These are phyloP conservation scores for Euglossa dilemma DNA, from an alignment of 1,140 invertebrate species.

Conservation along the genomic window DNA sequence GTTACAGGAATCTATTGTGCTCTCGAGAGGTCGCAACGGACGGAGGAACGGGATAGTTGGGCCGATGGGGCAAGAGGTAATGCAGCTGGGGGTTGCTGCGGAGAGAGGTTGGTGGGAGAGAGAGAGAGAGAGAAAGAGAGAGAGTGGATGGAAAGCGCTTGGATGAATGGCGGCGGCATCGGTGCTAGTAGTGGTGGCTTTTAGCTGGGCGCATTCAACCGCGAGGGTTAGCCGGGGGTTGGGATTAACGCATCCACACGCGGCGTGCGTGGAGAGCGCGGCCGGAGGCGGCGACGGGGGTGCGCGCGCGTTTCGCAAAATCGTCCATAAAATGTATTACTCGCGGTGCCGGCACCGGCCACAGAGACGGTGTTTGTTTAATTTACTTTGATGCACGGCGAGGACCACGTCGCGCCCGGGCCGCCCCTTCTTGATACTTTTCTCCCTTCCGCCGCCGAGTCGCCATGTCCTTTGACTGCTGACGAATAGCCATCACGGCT, in stretches of 20 bases:
- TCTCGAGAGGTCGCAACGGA: constrained; percentile 69
- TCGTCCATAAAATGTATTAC: constrained; percentile 71
- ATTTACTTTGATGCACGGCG: constrained; percentile 62
- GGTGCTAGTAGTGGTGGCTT: constrained; percentile 64
- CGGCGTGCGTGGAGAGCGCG: constrained; percentile 28
- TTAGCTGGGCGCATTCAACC: constrained; percentile 71
- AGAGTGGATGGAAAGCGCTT: constrained; percentile 61
- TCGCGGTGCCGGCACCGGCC: constrained; percentile 38
- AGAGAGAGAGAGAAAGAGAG: constrained; percentile 10
- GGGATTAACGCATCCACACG: constrained; percentile 68
- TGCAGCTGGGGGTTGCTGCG: constrained; percentile 26
- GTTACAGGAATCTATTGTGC: constrained; percentile 77
- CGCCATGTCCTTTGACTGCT: constrained; percentile 24
- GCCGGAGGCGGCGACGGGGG: background rate
- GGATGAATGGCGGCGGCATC: constrained; percentile 64
- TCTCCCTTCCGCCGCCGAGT: background rate
- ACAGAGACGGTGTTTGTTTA: constrained; percentile 67
- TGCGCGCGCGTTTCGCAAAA: constrained; percentile 62
- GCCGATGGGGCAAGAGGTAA: constrained; percentile 47
- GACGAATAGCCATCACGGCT: background rate
- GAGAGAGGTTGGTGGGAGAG: constrained; percentile 41
- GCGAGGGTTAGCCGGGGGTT: constrained; percentile 66
- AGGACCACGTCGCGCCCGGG: background rate
- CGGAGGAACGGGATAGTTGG: constrained; percentile 22
- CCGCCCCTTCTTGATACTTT: constrained; percentile 50